These are phyloP conservation scores for Procambarus virginalis DNA, from an alignment of 1,140 invertebrate species.

Conservation along the genomic window DNA sequence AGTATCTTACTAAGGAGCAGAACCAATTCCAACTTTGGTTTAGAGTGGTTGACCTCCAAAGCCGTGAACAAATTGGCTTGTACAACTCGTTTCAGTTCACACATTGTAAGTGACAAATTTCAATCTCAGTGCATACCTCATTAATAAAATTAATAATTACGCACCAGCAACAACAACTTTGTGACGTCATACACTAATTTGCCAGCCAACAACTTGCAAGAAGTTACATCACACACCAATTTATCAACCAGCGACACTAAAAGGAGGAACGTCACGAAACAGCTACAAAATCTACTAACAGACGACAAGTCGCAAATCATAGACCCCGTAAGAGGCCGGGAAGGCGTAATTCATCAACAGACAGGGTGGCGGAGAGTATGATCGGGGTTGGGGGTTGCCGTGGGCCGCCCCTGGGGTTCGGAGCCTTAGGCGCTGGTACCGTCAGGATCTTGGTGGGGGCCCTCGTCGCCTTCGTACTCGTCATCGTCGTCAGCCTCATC, in stretches of 20 bases:
- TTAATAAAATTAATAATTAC: background rate
- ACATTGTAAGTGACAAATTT: background rate
- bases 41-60: background rate
- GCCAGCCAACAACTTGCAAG: background rate
- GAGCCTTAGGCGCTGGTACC: slow-evolving; percentile 15
- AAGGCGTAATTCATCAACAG: background rate
- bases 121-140: background rate
- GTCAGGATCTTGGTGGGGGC: slow-evolving; percentile 45
- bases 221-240: background rate
- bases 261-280: background rate
- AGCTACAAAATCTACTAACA: too few species aligned
- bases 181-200: background rate
- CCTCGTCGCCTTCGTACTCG: slow-evolving; percentile 38
- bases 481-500: slow-evolving; percentile 39
- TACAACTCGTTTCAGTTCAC: background rate
- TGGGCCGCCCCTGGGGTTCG: slow-evolving; percentile 18
- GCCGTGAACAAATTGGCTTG: background rate
- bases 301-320: background rate
- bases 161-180: background rate
- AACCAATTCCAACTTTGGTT: background rate
- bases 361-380: background rate
- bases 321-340: background rate
- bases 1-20: too few species aligned
- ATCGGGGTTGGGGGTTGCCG: slow-evolving; percentile 1
- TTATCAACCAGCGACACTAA: background rate